Base-by-base conservation (phyloP, 2,888 invertebrate species). In the Eupithecia exiguata region DNA sequence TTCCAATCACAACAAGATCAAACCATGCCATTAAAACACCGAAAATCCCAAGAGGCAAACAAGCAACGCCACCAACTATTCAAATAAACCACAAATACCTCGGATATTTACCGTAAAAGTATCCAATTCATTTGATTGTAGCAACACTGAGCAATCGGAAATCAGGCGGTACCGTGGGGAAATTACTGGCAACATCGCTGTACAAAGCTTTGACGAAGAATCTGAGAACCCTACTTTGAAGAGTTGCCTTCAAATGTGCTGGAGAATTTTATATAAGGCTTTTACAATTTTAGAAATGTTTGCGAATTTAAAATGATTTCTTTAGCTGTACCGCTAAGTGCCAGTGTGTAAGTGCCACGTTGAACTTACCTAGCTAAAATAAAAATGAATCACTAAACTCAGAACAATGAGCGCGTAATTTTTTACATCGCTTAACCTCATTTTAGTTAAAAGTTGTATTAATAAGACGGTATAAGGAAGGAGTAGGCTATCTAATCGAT, bases 151-250 rank as follows among this genome's bases (percentile, higher is more conserved):
- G 80, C 79, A 80, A 80, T 87, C 84, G 85, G 84, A 83, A 87
- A 87, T 88, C 89, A 87, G 87, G 49, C 72, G 71, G 82, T 81
- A 80, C 90, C 91, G 77, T 78, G 84, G 91, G 91, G 91, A 91
- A 91, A 91, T 91, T 88, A 91, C 79, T 71, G 80, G 82, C 83
- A 81, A 83, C 82, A 84, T 83, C 80, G 76, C 63, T n/a, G 70
- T 68, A 75, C 75, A 75, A 69, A 76, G 76, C 76, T 76, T 76
- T 76, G 76, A 71, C 70, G 66, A 66, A 61, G 74, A 66, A 74
- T 66, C 74, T 70, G 68, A 79, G 75, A 74, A 70, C 67, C 36
- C 18, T 69, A 74, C 73, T 77, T 78, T 72, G 66, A 61, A 58
- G 25, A 58, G 25, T 58, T 62, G 30, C 61, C 46, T 72, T 72